Evolutionary conservation across 2,888 invertebrate genomes (phyloP), one percentile per base, ranked within the genome.

Genomic region (Neoitamus cyanurus): DNA sequence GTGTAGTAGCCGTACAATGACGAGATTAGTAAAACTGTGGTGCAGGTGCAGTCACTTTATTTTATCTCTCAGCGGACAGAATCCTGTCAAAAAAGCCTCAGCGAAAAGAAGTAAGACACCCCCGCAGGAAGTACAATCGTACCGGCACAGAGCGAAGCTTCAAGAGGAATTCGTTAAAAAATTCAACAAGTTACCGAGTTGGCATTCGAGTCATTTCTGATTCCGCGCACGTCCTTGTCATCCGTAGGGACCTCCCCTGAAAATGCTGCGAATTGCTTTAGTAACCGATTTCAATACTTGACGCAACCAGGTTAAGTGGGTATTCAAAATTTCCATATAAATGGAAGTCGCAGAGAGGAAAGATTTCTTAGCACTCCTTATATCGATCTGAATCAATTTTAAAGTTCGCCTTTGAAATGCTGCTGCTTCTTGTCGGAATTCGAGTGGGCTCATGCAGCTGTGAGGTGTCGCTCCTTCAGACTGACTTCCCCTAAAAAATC

Each of bases 241-340:
- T 82, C 69, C 82, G 68, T 36, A 36, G 69, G 82, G 69, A 37
- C 69, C 68, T 69, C 36, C 69, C 37, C 69, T 34, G 30, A 82
- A 82, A 82, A 69, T 82, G 69, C 69, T 69, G 82, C 82, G 82
- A 82, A 82, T 82, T 82, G 69, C 82, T 82, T 37, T 69, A 82
- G 82, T 82, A 82, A 82, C 82, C 82, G 69, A 82, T 69, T 69
- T 69, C 82, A 82, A 82, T 82, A 82, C 82, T 82, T 82, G 68
- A 82, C 82, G 82, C 82, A 69, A 82, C 82, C 82, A 69, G 82
- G 82, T 82, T 82, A 82, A 82, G 69, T 82, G 82, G 82, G 36
- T 82, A 82, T 69, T 82, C 69, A 42, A 69, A 82, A 82, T 69
- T 82, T 69, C 82, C 82, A 82, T 82, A 82, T 82, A 82, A 82